Conservation (phyloP, 2,797 vertebrate species). For the Tokudaia tokunoshimensis region DNA sequence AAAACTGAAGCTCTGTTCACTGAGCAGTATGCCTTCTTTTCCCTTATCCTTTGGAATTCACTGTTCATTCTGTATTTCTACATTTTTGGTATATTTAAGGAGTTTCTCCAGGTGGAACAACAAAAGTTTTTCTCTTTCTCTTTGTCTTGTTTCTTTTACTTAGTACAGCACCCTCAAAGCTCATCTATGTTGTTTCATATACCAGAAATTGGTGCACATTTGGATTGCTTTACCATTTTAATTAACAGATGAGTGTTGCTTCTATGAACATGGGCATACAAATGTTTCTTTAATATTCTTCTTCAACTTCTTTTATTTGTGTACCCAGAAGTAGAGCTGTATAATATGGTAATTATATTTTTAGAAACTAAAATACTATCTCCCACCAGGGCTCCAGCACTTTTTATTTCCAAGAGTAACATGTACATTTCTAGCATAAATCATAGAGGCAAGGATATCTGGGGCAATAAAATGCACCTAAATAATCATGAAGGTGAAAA, state of each 20-base stretch:
- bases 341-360: not conserved
- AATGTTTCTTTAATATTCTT: not conserved
- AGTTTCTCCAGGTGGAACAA: not conserved
- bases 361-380: not conserved
- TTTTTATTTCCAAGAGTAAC: not conserved
- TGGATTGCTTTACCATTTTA: not conserved
- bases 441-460: constrained; percentile 10
- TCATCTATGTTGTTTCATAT: not conserved
- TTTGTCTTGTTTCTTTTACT: not conserved
- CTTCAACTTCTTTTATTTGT: not conserved
- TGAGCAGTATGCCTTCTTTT: not conserved
- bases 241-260: not conserved
- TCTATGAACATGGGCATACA: not conserved
- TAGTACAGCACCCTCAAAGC: not conserved
- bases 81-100: not conserved
- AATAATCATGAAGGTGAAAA: not conserved
- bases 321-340: not conserved
- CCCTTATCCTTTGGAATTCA: not conserved
- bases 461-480: not conserved
- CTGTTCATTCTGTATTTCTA: not conserved
- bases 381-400: not conserved
- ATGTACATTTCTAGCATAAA: constrained; percentile 21
- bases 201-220: not conserved
- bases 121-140: not conserved
- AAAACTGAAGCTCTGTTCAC: not conserved